Evolutionary conservation across 2,113 vertebrate species (phyloP).

Genomic region (Lycocorax pyrrhopterus): DNA sequence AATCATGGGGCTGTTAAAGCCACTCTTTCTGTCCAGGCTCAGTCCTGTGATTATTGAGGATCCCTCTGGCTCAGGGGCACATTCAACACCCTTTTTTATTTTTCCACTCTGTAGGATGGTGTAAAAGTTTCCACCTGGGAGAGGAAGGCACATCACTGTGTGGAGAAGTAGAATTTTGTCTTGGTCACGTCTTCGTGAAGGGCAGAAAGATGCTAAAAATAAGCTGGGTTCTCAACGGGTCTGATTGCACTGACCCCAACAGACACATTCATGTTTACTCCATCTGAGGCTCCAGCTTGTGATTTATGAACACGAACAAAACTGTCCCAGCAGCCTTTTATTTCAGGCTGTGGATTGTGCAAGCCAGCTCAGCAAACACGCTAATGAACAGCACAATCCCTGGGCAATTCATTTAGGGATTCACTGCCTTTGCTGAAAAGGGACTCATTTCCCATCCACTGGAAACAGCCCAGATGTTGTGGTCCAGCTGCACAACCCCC

Average conservation of each 20-base stretch:
- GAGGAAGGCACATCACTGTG: not conserved
- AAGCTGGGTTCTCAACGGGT: not conserved
- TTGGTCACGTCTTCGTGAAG: not conserved
- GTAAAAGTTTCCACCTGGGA: not conserved
- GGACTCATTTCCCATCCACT: not conserved
- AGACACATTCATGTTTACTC: not conserved
- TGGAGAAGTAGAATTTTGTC: not conserved
- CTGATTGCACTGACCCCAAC: not conserved
- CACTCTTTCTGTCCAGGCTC: not conserved
- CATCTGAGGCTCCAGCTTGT: not conserved
- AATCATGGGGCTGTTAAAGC: not conserved
- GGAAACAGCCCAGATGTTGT: slow-evolving; percentile 13
- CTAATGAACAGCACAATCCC: not conserved
- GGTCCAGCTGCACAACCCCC: not conserved
- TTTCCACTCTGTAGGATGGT: not conserved
- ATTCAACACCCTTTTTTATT: not conserved
- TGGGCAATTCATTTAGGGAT: not conserved
- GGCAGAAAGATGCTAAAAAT: not conserved
- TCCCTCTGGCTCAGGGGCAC: not conserved
- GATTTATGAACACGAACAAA: not conserved
- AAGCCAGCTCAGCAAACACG: not conserved
- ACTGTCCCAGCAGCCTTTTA: not conserved
- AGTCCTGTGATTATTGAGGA: not conserved
- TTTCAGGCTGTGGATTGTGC: not conserved
- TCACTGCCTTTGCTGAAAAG: not conserved